Percentiles rank a stretch among this genome's conserved stretches.
These are phyloP conservation scores for Drosophila seguyi DNA, from an alignment of 1,140 invertebrate genomes.

Conservation along the genomic window DNA sequence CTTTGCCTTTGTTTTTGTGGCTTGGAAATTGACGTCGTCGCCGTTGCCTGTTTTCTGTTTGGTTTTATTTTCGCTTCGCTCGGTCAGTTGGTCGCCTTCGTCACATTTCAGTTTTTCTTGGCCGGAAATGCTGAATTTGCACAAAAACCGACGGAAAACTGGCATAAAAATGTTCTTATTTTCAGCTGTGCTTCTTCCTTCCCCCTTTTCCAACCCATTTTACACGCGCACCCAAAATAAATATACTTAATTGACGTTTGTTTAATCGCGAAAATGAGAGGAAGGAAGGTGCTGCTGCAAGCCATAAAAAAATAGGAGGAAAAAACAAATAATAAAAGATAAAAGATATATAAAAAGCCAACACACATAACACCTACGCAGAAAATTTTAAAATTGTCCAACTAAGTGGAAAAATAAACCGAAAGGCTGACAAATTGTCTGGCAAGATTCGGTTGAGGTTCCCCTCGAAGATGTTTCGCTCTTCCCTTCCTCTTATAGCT, in stretches of 20 bases:
- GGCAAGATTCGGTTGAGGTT: constrained; percentile 17
- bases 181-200: constrained; percentile 12
- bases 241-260: constrained; percentile 82
- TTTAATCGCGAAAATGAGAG: constrained; percentile 55
- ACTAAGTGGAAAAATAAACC: constrained; percentile 61
- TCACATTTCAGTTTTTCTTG: constrained; percentile 81
- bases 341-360: constrained; percentile 21
- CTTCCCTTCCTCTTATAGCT: background rate
- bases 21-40: constrained; percentile 69
- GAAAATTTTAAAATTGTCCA: constrained; percentile 11
- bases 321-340: background rate
- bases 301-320: constrained; percentile 21
- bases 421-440: constrained; percentile 72
- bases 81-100: constrained; percentile 74
- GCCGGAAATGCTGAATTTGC: constrained; percentile 82
- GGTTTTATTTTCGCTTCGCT: constrained; percentile 37
- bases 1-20: constrained; percentile 51
- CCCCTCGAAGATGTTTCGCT: background rate
- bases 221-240: constrained; percentile 79
- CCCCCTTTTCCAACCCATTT: constrained; percentile 21
- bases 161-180: constrained; percentile 67
- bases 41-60: constrained; percentile 23
- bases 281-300: constrained; percentile 14
- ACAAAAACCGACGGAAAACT: constrained; percentile 71
- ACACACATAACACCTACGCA: constrained; percentile 50